phyloP scores from a whole-genome alignment of 2,797 vertebrate species.

The Lepilemur septentrionalis region DNA sequence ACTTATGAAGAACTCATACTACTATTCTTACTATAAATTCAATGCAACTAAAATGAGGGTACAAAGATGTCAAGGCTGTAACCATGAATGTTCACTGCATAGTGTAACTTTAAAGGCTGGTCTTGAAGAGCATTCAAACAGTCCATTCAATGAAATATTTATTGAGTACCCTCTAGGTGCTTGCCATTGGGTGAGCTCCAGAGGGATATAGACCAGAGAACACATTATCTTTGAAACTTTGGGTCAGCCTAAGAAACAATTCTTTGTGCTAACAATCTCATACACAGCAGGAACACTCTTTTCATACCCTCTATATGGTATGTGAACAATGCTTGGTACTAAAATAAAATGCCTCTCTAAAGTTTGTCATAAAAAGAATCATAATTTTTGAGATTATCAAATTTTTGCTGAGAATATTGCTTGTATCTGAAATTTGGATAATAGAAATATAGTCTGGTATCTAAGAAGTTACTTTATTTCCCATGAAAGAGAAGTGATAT shows the following conservation, averaged over 20 bases:
- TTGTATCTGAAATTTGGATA: neutral
- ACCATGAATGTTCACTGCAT: neutral
- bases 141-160: conserved; percentile 62
- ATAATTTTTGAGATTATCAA: neutral
- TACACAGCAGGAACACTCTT: neutral
- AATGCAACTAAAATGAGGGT: neutral
- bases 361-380: neutral
- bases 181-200: neutral
- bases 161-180: neutral
- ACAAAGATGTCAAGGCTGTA: conserved; percentile 16
- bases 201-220: neutral
- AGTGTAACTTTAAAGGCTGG: conserved; percentile 28
- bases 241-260: conserved; percentile 14
- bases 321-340: conserved; percentile 27
- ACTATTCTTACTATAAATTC: conserved; percentile 5
- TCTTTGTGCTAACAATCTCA: neutral
- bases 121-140: neutral
- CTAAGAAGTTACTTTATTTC: neutral
- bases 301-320: conserved; percentile 19
- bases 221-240: neutral
- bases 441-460: neutral
- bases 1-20: conserved; percentile 1
- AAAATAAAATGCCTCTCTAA: conserved; percentile 26
- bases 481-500: neutral
- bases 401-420: neutral